phyloP scores from a whole-genome alignment of 1,140 invertebrate species.

The Drosophila subpulchrella region DNA sequence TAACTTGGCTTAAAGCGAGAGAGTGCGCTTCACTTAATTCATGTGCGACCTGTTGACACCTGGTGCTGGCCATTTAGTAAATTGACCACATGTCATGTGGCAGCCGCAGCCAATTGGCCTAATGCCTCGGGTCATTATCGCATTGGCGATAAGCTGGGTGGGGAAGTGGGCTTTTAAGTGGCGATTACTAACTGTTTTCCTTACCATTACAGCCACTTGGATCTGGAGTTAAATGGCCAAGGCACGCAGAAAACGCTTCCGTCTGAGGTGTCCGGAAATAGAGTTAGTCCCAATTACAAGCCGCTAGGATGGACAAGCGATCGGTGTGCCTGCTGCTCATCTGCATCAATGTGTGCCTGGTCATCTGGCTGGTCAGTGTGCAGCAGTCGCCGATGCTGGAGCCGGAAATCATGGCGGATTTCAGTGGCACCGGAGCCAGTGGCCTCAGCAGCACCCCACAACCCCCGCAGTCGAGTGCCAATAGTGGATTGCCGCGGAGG shows the following conservation, averaged over 20 bases:
- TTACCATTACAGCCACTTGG: slow-evolving; percentile 41
- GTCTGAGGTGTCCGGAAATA: slow-evolving; percentile 57
- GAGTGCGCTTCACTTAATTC: slow-evolving; percentile 5
- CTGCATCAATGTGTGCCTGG: slow-evolving; percentile 70
- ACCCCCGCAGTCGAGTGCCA: slow-evolving; percentile 40
- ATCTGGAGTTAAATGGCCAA: slow-evolving; percentile 69
- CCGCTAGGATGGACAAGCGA: slow-evolving; percentile 76
- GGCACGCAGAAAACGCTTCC: slow-evolving; percentile 71
- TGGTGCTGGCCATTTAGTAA: slow-evolving; percentile 21
- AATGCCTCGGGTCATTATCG: slow-evolving; percentile 34
- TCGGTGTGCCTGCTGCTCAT: slow-evolving; percentile 74
- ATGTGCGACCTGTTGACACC: slow-evolving; percentile 18
- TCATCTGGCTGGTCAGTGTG: slow-evolving; percentile 77
- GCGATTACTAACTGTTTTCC: slow-evolving; percentile 1
- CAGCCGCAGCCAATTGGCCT: slow-evolving; percentile 30
- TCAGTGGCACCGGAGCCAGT: slow-evolving; percentile 6
- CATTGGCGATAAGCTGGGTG: slow-evolving; percentile 5
- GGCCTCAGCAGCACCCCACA: neutral
- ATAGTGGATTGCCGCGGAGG: slow-evolving; percentile 11
- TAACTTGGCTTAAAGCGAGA: slow-evolving; percentile 1
- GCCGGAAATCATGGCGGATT: slow-evolving; percentile 14
- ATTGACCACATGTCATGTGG: slow-evolving; percentile 13
- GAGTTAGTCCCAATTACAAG: slow-evolving; percentile 28
- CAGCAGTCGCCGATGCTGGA: slow-evolving; percentile 58
- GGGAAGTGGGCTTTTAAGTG: slow-evolving; percentile 7